These are phyloP conservation scores for Cheilosia vernalis DNA, from an alignment of 2,888 invertebrate species.

Conservation along the genomic window DNA sequence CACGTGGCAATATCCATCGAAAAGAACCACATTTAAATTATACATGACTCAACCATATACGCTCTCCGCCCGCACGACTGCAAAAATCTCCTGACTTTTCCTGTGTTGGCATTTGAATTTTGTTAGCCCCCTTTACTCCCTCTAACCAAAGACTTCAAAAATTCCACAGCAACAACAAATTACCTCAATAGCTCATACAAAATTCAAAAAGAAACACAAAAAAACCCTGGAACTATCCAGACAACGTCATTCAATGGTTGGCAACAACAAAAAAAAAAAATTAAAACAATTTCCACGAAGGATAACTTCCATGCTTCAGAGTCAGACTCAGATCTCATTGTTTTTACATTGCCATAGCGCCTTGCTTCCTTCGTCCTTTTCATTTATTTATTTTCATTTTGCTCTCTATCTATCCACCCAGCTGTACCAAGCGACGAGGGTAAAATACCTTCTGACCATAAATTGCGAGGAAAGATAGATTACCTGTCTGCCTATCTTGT, in stretches of 20 bases:
- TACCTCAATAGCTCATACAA: slow-evolving; percentile 34
- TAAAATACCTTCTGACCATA: slow-evolving; percentile 63
- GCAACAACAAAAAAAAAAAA: not conserved
- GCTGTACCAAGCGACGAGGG: slow-evolving; percentile 10
- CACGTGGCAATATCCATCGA: too few species aligned
- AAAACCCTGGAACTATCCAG: slow-evolving; percentile 4
- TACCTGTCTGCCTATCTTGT: slow-evolving; percentile 71
- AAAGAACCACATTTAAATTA: too few species aligned
- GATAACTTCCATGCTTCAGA: not conserved
- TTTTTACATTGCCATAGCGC: slow-evolving; percentile 29
- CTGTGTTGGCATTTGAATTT: slow-evolving; percentile 21
- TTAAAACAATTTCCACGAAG: slow-evolving; percentile 14
- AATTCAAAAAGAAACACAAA: slow-evolving; percentile 32
- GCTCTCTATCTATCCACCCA: not conserved
- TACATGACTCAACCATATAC: too few species aligned
- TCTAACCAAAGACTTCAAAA: slow-evolving; percentile 9
- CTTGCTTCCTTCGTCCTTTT: slow-evolving; percentile 28
- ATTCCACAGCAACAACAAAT: not conserved
- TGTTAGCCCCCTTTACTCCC: slow-evolving; percentile 12
- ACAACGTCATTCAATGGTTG: not conserved
- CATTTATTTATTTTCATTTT: slow-evolving; percentile 56
- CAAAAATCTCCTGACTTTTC: slow-evolving; percentile 7
- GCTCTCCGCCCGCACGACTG: not conserved
- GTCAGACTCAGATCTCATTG: slow-evolving; percentile 21
- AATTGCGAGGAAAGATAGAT: slow-evolving; percentile 65